Conservation (phyloP, 2,113 vertebrate genomes). For the Dicerorhinus sumatrensis region DNA sequence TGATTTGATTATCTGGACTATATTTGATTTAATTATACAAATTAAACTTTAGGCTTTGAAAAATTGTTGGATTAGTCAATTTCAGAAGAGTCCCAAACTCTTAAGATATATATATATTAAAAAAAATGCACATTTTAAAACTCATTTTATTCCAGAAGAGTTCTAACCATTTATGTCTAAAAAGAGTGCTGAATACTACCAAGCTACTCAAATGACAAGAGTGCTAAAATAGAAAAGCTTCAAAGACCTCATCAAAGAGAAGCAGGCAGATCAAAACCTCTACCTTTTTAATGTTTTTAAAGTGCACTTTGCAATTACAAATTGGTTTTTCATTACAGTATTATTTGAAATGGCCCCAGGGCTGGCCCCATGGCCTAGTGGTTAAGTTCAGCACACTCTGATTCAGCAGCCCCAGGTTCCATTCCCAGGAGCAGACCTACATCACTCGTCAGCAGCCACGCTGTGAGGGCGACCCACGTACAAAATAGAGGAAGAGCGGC, state of each 20-base stretch:
- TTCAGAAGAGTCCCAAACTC: constrained; percentile 26
- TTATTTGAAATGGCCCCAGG: not conserved
- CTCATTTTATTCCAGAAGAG: not conserved
- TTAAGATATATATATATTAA: not conserved
- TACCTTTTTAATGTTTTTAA: not conserved
- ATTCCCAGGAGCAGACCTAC: too few relatives aligned
- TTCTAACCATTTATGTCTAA: not conserved
- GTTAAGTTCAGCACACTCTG: too few relatives aligned
- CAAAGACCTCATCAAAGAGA: not conserved
- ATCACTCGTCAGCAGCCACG: too few relatives aligned
- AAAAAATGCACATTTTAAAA: constrained; percentile 21
- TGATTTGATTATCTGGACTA: not conserved
- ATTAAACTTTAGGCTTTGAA: not conserved
- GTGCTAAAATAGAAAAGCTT: not conserved
- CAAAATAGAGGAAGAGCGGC: too few relatives aligned
- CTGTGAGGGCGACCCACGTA: too few relatives aligned
- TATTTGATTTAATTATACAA: not conserved
- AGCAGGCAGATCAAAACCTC: not conserved
- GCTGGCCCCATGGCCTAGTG: too few relatives aligned
- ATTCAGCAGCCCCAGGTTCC: too few relatives aligned
- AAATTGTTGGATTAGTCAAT: not conserved
- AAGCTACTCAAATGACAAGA: constrained; percentile 26
- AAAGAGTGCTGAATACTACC: not conserved
- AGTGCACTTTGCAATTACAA: constrained; percentile 12
- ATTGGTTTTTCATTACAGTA: not conserved